phyloP scores from a whole-genome alignment of 2,888 invertebrate species.

The Chalcosyrphus nemorum region DNA sequence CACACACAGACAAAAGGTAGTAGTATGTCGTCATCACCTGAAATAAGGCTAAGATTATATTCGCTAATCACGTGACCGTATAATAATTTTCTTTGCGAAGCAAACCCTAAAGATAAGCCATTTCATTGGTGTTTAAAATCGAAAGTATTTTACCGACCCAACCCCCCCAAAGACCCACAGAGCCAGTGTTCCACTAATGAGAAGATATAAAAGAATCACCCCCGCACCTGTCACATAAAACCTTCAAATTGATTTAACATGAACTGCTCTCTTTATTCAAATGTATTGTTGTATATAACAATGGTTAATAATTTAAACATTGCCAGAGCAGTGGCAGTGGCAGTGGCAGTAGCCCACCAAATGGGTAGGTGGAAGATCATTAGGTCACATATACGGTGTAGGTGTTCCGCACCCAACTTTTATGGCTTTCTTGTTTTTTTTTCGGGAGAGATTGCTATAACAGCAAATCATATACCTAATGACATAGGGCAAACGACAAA shows the following conservation, averaged over 20 bases:
- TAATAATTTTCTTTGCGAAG: background rate
- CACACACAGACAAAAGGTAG: constrained; percentile 10
- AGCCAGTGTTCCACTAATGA: background rate
- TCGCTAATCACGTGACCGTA: constrained; percentile 34
- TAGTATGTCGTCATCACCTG: constrained; percentile 34
- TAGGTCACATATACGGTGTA: background rate
- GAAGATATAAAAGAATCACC: background rate
- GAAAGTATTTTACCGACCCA: background rate
- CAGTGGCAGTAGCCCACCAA: background rate
- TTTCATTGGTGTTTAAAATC: constrained; percentile 16
- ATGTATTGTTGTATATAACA: background rate
- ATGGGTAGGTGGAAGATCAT: background rate
- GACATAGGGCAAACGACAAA: background rate
- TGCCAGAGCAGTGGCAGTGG: no score
- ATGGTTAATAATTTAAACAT: background rate
- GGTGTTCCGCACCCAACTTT: background rate
- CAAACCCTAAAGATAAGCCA: constrained; percentile 8
- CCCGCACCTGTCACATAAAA: background rate
- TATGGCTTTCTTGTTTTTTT: background rate
- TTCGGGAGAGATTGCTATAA: background rate
- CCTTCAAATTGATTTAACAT: background rate
- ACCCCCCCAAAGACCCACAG: no score
- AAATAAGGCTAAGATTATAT: constrained; percentile 34
- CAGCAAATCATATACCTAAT: background rate
- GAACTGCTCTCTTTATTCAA: background rate